Conservation (phyloP, 2,113 vertebrate species). For the Pseudopipra pipra region DNA sequence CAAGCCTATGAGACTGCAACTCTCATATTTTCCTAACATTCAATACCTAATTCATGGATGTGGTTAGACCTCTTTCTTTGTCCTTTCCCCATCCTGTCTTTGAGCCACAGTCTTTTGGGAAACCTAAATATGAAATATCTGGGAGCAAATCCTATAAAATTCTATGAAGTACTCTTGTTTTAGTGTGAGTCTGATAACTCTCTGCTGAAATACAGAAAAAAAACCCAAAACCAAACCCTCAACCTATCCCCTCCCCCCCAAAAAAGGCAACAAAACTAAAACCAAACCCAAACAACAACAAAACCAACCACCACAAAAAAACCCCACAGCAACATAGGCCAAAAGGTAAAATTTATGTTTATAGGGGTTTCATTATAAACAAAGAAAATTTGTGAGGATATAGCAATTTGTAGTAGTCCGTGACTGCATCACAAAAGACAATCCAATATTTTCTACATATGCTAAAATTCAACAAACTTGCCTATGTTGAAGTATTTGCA, state of each 20-base stretch:
- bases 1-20: background rate
- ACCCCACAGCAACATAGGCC: fast-evolving
- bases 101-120: background rate
- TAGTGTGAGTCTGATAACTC: background rate
- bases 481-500: background rate
- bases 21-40: background rate
- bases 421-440: background rate
- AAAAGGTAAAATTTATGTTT: background rate
- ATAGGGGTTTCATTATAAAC: background rate
- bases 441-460: background rate
- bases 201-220: background rate
- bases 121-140: background rate
- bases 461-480: background rate
- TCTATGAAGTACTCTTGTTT: background rate
- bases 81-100: background rate
- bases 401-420: background rate
- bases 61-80: background rate
- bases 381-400: background rate
- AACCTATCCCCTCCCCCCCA: too few species aligned
- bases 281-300: background rate
- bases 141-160: background rate
- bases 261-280: background rate
- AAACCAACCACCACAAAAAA: background rate
- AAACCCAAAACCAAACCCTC: background rate
- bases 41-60: background rate